Conservation (phyloP, 2,888 invertebrate species). For the Zaprionus lineosus region DNA sequence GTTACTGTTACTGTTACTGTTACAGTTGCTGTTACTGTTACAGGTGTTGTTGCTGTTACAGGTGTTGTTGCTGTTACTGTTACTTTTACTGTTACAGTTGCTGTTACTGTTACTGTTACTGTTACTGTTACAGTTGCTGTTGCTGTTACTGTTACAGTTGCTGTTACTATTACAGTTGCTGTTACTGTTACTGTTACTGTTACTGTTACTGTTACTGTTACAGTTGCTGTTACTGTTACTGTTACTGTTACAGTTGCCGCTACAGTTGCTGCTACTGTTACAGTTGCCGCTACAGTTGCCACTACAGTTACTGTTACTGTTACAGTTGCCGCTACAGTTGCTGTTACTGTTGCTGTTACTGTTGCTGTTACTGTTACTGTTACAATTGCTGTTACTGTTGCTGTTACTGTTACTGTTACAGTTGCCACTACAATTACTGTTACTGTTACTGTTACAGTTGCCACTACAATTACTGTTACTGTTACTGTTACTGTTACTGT, state of each 20-base stretch:
- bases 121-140: not conserved
- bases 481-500: slow-evolving; percentile 1
- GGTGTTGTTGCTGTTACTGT: slow-evolving; percentile 4
- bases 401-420: slow-evolving; percentile 3
- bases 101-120: slow-evolving; percentile 3
- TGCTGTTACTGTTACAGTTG: slow-evolving; percentile 1
- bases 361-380: slow-evolving; percentile 4
- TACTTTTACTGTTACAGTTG: not conserved
- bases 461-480: too few relatives aligned
- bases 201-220: slow-evolving; percentile 3
- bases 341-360: slow-evolving; percentile 5
- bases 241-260: slow-evolving; percentile 1
- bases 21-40: too few relatives aligned
- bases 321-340: not conserved
- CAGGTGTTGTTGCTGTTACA: slow-evolving; percentile 27
- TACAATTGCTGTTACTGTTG: slow-evolving; percentile 1
- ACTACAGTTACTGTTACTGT: slow-evolving; percentile 2
- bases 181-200: slow-evolving; percentile 2
- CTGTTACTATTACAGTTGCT: slow-evolving; percentile 1
- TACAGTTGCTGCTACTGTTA: slow-evolving; percentile 3
- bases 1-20: not conserved
- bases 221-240: not conserved
- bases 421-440: not conserved
- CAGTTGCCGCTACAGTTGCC: slow-evolving; percentile 3
- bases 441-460: not conserved